Percentiles rank a stretch among this genome's conserved stretches.
These are phyloP conservation scores for Tenebrosternarchus preto DNA, from an alignment of 2,113 vertebrate species.

Conservation along the genomic window DNA sequence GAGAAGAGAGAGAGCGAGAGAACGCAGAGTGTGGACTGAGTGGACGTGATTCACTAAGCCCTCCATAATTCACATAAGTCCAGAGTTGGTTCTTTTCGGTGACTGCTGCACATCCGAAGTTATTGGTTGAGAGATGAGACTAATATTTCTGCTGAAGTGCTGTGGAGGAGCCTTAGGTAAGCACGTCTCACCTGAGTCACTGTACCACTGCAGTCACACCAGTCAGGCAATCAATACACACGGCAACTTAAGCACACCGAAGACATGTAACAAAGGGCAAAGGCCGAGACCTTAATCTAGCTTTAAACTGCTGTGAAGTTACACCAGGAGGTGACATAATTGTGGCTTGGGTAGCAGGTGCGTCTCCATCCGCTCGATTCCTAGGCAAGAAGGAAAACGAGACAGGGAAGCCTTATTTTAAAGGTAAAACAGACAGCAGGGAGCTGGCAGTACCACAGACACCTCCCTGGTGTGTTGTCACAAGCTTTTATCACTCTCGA, in stretches of 20 bases:
- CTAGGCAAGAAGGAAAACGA: slow-evolving; percentile 4
- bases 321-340: slow-evolving; percentile 4
- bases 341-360: background rate
- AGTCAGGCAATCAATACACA: slow-evolving; percentile 16
- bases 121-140: slow-evolving; percentile 52
- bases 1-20: background rate
- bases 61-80: slow-evolving; percentile 21
- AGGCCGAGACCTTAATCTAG: background rate
- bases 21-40: slow-evolving; percentile 35
- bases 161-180: background rate
- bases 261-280: background rate
- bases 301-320: slow-evolving; percentile 1
- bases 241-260: background rate
- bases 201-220: background rate
- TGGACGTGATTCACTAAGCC: slow-evolving; percentile 51
- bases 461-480: slow-evolving; percentile 34
- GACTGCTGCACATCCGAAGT: slow-evolving; percentile 50
- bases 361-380: background rate
- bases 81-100: slow-evolving; percentile 54
- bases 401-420: background rate
- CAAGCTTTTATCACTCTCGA: slow-evolving; percentile 38
- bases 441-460: slow-evolving; percentile 16
- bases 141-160: slow-evolving; percentile 54
- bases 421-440: slow-evolving; percentile 29
- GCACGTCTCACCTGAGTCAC: background rate